Evolutionary conservation across 2,113 vertebrate genomes (phyloP).

Genomic region (Dipodomys ordii): DNA sequence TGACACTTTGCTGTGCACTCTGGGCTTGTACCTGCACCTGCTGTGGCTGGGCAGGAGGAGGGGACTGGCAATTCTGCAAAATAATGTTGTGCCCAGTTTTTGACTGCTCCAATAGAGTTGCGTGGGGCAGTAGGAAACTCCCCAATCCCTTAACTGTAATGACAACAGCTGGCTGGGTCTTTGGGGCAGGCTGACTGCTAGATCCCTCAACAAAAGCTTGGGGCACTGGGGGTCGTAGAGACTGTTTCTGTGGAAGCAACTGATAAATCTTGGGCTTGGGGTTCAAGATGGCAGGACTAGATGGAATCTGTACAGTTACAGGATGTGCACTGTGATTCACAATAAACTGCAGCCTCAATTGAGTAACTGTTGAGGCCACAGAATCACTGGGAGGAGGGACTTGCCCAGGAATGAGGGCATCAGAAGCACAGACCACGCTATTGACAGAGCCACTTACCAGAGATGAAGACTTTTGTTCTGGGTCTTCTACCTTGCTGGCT

Average conservation of each 20-base stretch:
- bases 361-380: constrained; percentile 88
- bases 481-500: constrained; percentile 91
- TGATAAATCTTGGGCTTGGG: constrained; percentile 73
- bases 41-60: constrained; percentile 79
- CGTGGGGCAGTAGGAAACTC: constrained; percentile 90
- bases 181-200: constrained; percentile 87
- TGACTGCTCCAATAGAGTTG: constrained; percentile 88
- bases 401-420: constrained; percentile 83
- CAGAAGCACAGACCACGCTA: constrained; percentile 85
- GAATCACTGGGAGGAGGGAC: constrained; percentile 89
- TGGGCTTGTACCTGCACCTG: not conserved
- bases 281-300: constrained; percentile 89
- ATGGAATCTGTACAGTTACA: constrained; percentile 85
- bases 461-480: constrained; percentile 89
- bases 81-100: constrained; percentile 35
- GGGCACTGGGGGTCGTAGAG: constrained; percentile 86
- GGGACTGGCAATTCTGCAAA: constrained; percentile 89
- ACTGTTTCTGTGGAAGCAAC: not conserved
- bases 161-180: constrained; percentile 87
- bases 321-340: constrained; percentile 90
- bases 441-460: constrained; percentile 90
- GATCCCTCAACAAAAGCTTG: constrained; percentile 76
- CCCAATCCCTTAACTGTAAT: constrained; percentile 78
- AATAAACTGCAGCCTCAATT: constrained; percentile 89
- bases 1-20: not conserved